A percentile compares a stretch with the other conserved stretches of the same genome.
phyloP scores from a whole-genome alignment of 2,113 vertebrate species.

The Cynopterus brachyotis region DNA sequence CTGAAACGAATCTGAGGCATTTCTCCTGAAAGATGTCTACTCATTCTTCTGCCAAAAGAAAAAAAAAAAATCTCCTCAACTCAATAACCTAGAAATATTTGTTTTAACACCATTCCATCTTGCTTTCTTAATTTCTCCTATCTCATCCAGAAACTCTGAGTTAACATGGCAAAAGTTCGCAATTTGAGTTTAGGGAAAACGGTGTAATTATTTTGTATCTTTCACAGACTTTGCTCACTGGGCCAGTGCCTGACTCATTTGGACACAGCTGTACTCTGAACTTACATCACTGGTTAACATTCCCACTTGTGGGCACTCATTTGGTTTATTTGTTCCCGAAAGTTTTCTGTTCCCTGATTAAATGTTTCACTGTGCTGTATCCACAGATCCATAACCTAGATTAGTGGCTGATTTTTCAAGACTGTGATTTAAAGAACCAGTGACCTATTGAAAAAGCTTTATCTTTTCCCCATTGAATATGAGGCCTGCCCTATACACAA shows the following conservation, averaged over 20 bases:
- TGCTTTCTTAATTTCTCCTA: slow-evolving; percentile 66
- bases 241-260: neutral
- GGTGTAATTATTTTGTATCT: slow-evolving; percentile 31
- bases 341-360: slow-evolving; percentile 55
- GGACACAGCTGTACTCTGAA: slow-evolving; percentile 50
- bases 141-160: slow-evolving; percentile 27
- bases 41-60: slow-evolving; percentile 24
- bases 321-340: neutral
- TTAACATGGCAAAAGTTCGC: neutral
- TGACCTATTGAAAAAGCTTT: neutral
- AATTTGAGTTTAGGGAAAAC: slow-evolving; percentile 27
- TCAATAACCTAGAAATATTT: neutral
- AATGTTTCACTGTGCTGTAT: slow-evolving; percentile 26
- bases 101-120: slow-evolving; percentile 62
- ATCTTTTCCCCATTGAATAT: neutral
- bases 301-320: slow-evolving; percentile 58
- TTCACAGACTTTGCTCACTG: neutral
- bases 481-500: neutral
- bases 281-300: slow-evolving; percentile 38
- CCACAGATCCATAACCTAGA: slow-evolving; percentile 19
- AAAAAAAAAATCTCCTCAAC: neutral
- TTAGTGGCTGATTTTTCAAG: neutral
- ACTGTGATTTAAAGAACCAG: slow-evolving; percentile 49
- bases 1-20: slow-evolving; percentile 66
- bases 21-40: slow-evolving; percentile 54